Percentiles rank a stretch among this genome's conserved stretches.
These are phyloP conservation scores for Cheilosia urbana DNA, from an alignment of 2,888 invertebrate species.

Conservation along the genomic window DNA sequence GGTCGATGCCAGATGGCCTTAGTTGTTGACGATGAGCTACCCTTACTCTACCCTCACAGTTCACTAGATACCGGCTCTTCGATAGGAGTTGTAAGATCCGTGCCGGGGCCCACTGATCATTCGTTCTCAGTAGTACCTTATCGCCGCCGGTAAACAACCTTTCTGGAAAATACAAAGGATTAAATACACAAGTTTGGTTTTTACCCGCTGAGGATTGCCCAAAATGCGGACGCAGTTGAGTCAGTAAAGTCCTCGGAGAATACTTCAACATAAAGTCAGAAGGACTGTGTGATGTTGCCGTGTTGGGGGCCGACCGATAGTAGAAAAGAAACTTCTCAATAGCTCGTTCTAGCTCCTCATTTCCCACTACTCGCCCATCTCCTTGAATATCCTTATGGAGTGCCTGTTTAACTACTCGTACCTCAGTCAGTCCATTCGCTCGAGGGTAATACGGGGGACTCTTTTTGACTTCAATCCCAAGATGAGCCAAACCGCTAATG, in stretches of 20 bases:
- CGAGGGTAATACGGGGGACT: conserved; percentile 8
- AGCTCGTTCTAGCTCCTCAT: conserved; percentile 14
- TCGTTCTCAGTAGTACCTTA: conserved; percentile 8
- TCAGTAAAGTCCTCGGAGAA: not conserved
- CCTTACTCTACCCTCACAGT: not conserved
- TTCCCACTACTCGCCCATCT: conserved; percentile 2
- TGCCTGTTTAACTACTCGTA: not conserved
- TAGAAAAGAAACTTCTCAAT: not conserved
- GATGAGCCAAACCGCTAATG: conserved; percentile 4
- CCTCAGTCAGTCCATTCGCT: conserved; percentile 9
- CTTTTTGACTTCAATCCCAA: conserved; percentile 7
- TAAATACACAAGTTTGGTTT: not conserved
- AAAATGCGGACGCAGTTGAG: conserved; percentile 1
- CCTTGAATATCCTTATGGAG: conserved; percentile 9
- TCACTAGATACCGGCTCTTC: conserved; percentile 12
- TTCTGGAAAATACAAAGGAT: conserved; percentile 13
- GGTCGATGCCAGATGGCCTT: conserved; percentile 7
- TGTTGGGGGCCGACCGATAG: not conserved
- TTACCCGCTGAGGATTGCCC: conserved; percentile 1
- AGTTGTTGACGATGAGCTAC: conserved; percentile 9
- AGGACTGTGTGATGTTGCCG: too few relatives aligned
- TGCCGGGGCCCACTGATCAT: conserved; percentile 4
- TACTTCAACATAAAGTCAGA: too few relatives aligned
- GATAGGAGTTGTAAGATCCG: conserved; percentile 9
- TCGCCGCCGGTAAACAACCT: not conserved